phyloP scores from a whole-genome alignment of 2,888 invertebrate genomes.

The Nomada hirtipes region DNA sequence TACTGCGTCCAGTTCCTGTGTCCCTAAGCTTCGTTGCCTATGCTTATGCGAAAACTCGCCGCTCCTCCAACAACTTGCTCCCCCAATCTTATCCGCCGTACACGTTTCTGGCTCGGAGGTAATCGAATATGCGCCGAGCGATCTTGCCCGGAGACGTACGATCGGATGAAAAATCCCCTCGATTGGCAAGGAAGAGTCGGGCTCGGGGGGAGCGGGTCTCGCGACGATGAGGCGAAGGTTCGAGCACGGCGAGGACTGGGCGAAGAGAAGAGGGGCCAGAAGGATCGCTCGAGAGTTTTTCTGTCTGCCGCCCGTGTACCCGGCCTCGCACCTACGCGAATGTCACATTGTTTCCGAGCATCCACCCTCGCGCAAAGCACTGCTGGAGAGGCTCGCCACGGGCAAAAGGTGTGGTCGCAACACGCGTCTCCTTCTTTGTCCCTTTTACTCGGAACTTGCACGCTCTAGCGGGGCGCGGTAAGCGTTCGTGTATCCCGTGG shows the following conservation, averaged over 20 bases:
- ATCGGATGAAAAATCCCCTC: constrained; percentile 12
- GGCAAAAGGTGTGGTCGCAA: constrained; percentile 55
- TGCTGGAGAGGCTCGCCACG: constrained; percentile 4
- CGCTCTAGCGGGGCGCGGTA: constrained; percentile 3
- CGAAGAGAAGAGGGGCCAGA: neutral
- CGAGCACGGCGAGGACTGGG: neutral
- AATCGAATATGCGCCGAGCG: constrained; percentile 9
- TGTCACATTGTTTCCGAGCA: constrained; percentile 72
- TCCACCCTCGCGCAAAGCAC: constrained; percentile 61
- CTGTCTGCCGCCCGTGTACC: constrained; percentile 33
- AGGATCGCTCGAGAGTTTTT: constrained; percentile 44
- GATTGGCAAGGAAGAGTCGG: neutral
- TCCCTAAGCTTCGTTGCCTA: neutral
- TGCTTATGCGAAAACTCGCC: neutral
- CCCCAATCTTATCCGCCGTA: neutral
- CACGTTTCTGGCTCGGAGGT: neutral
- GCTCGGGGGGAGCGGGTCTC: constrained; percentile 29
- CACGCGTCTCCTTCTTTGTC: constrained; percentile 41
- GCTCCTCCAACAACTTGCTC: neutral
- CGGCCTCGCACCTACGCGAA: constrained; percentile 69
- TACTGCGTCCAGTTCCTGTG: neutral
- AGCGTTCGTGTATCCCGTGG: constrained; percentile 16
- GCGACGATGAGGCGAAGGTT: constrained; percentile 35
- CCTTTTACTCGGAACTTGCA: constrained; percentile 31
- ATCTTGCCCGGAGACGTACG: constrained; percentile 1